Percentiles rank a stretch among this genome's conserved stretches.
Conservation (phyloP, 2,113 vertebrate species). For the Xyliphius kryptos region DNA sequence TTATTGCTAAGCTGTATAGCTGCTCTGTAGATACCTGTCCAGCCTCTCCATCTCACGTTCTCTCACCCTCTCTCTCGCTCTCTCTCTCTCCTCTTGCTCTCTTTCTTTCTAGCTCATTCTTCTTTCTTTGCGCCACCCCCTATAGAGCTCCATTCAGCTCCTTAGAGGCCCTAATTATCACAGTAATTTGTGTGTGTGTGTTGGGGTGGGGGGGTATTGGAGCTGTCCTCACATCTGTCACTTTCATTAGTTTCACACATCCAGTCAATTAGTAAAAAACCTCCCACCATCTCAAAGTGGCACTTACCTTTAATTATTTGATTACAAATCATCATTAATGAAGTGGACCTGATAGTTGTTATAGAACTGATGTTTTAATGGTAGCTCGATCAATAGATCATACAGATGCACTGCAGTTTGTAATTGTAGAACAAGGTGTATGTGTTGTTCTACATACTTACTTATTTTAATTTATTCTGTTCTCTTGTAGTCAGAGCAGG, state of each 20-base stretch:
- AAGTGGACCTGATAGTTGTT: too few relatives aligned
- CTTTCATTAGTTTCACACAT: conserved; percentile 63
- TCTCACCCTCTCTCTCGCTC: conserved; percentile 21
- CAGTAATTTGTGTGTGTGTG: conserved; percentile 59
- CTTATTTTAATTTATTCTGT: too few relatives aligned
- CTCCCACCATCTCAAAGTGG: too few relatives aligned
- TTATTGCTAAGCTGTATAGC: conserved; percentile 58
- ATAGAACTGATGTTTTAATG: too few relatives aligned
- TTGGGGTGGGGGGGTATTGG: conserved; percentile 30
- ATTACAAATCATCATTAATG: too few relatives aligned
- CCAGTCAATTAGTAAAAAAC: conserved; percentile 42
- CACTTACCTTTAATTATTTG: too few relatives aligned
- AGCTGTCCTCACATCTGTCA: conserved; percentile 63
- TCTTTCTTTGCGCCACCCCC: conserved; percentile 52
- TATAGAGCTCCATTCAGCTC: conserved; percentile 61
- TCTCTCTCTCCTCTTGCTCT: conserved; percentile 31
- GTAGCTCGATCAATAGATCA: too few relatives aligned
- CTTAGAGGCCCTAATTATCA: conserved; percentile 73
- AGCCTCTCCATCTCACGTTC: conserved; percentile 46
- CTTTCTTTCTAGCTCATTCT: conserved; percentile 37
- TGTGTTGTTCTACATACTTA: too few relatives aligned
- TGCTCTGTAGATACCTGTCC: conserved; percentile 65
- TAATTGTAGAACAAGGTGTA: too few relatives aligned
- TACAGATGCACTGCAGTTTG: too few relatives aligned
- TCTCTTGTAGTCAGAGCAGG: too few relatives aligned